Percentiles rank a stretch among this genome's conserved stretches.
Evolutionary conservation across 35 echinoderm and acorn worm genomes (phyloP).

Genomic region (Apostichopus parvimensis): DNA sequence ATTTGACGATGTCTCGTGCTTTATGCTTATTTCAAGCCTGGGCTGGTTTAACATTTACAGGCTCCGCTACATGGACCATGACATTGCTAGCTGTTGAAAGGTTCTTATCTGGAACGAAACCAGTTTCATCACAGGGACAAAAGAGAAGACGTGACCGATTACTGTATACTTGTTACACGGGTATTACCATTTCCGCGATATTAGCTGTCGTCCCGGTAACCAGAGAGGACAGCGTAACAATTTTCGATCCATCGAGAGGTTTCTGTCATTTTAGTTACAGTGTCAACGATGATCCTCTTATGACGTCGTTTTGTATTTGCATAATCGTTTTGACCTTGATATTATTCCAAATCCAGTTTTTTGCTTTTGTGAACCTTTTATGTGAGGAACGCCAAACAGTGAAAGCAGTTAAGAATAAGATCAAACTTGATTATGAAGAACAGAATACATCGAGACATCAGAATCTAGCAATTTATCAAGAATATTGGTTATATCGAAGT

Average conservation of each 20-base stretch:
- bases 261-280: slow-evolving; percentile 70
- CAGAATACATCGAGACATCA: neutral
- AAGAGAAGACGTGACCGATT: neutral
- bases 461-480: slow-evolving; percentile 5
- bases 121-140: neutral
- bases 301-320: slow-evolving; percentile 34
- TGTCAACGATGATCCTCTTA: neutral
- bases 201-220: slow-evolving; percentile 15
- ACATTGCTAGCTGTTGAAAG: neutral
- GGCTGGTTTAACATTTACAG: neutral
- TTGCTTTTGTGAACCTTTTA: slow-evolving; percentile 52
- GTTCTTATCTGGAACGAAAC: neutral
- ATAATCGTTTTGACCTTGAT: slow-evolving; percentile 42
- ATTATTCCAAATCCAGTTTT: slow-evolving; percentile 61
- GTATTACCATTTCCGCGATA: neutral
- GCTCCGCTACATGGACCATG: neutral
- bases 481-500: neutral
- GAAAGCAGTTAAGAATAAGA: neutral
- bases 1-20: slow-evolving; percentile 12
- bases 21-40: slow-evolving; percentile 31
- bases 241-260: slow-evolving; percentile 39
- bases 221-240: neutral
- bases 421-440: neutral
- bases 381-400: slow-evolving; percentile 41
- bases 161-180: slow-evolving; percentile 21